Percentiles rank a stretch among this genome's conserved stretches.
These are phyloP conservation scores for Stegodyphus mimosarum DNA, from an alignment of 1,140 invertebrate genomes.

Conservation along the genomic window DNA sequence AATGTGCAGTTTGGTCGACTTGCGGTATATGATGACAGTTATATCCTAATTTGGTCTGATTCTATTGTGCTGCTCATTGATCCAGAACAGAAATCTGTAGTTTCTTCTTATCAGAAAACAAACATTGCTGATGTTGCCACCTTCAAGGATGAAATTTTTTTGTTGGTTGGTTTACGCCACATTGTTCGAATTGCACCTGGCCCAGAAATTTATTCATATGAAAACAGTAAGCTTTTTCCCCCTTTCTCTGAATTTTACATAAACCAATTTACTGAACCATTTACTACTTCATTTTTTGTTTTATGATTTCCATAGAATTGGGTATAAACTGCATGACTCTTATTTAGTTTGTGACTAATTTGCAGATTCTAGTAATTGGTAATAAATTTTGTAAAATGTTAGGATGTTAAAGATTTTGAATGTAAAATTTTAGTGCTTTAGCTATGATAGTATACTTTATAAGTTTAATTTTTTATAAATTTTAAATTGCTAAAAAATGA, in stretches of 20 bases:
- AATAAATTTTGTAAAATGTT: too few relatives aligned
- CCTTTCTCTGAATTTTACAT: background rate
- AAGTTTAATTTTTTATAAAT: too few relatives aligned
- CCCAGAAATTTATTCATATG: conserved; percentile 27
- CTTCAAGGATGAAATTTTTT: conserved; percentile 81
- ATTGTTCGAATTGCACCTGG: conserved; percentile 71
- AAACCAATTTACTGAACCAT: background rate
- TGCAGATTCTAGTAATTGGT: too few relatives aligned
- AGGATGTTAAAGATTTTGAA: too few relatives aligned
- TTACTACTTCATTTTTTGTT: background rate
- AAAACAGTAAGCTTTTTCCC: background rate
- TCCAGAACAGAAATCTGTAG: conserved; percentile 72
- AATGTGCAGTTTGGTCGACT: conserved; percentile 78
- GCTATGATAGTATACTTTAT: too few relatives aligned
- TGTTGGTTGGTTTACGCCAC: conserved; percentile 78
- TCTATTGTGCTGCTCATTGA: conserved; percentile 80
- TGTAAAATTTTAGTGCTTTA: too few relatives aligned
- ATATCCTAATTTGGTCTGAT: conserved; percentile 80
- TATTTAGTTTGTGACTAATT: too few relatives aligned
- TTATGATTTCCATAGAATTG: background rate
- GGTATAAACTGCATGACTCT: too few relatives aligned
- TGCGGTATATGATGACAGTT: conserved; percentile 76
- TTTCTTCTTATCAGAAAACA: conserved; percentile 69
- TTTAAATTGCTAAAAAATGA: too few relatives aligned
- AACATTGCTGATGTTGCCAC: conserved; percentile 74